Conservation (phyloP, 2,888 invertebrate genomes). For the Trimorus sp. region DNA sequence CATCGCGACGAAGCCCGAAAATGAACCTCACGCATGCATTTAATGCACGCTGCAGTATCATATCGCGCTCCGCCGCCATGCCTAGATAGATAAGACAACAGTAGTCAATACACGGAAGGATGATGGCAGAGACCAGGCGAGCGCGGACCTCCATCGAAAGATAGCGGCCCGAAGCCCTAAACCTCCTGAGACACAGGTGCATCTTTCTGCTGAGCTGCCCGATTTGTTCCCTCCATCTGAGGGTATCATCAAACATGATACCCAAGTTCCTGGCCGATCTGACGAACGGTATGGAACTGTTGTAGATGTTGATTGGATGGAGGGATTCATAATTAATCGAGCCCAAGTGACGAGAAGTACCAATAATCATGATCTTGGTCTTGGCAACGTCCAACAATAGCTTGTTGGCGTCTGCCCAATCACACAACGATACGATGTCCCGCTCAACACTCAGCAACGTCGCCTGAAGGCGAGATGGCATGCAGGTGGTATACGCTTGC, state of each 20-base stretch:
- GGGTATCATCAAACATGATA: too few species aligned
- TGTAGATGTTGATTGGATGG: not conserved
- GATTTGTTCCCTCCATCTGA: not conserved
- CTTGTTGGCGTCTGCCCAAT: not conserved
- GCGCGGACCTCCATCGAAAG: not conserved
- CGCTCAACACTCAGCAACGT: not conserved
- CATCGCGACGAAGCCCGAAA: too few species aligned
- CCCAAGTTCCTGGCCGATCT: constrained; percentile 2
- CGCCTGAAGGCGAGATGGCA: not conserved
- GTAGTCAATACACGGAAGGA: not conserved
- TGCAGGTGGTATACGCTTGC: too few species aligned
- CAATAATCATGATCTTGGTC: too few species aligned
- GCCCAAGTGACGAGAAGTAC: too few species aligned
- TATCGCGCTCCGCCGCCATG: not conserved
- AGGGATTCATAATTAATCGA: too few species aligned
- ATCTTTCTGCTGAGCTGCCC: not conserved
- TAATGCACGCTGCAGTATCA: not conserved
- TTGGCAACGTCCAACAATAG: not conserved
- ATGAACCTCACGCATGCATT: too few species aligned
- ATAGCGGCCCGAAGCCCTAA: not conserved
- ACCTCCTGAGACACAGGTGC: not conserved
- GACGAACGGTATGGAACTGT: not conserved
- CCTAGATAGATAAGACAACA: too few species aligned
- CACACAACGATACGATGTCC: not conserved
- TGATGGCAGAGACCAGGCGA: too few species aligned